Percentiles rank a stretch among this genome's conserved stretches.
phyloP scores from a whole-genome alignment of 2,888 invertebrate species.

The Dynastes tityus region DNA sequence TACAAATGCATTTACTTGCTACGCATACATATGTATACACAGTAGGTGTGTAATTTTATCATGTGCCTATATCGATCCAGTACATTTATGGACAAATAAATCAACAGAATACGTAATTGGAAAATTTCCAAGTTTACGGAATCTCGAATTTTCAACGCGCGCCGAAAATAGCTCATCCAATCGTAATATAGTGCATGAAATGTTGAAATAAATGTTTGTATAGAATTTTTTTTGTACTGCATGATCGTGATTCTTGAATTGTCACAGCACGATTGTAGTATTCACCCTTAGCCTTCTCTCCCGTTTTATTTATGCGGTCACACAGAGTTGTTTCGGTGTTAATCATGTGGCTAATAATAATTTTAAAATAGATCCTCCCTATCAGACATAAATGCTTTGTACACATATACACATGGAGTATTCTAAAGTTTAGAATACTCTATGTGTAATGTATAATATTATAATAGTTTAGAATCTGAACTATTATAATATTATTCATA shows the following conservation, averaged over 20 bases:
- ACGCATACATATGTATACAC: not conserved
- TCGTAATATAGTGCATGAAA: slow-evolving; percentile 29
- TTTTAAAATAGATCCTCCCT: too few relatives aligned
- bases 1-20: not conserved
- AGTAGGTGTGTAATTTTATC: slow-evolving; percentile 8
- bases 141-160: slow-evolving; percentile 31
- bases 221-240: slow-evolving; percentile 11
- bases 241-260: not conserved
- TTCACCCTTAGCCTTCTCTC: not conserved
- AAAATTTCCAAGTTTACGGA: slow-evolving; percentile 42
- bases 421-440: too few relatives aligned
- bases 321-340: too few relatives aligned
- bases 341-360: too few relatives aligned
- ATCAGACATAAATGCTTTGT: too few relatives aligned
- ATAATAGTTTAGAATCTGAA: too few relatives aligned
- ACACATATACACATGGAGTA: too few relatives aligned
- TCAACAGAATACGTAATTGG: slow-evolving; percentile 28
- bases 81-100: slow-evolving; percentile 40
- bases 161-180: slow-evolving; percentile 14
- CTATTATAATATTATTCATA: too few relatives aligned
- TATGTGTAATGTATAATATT: too few relatives aligned
- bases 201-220: slow-evolving; percentile 11
- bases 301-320: too few relatives aligned
- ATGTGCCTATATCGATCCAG: slow-evolving; percentile 13
- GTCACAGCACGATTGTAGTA: not conserved